A percentile compares a stretch with the other conserved stretches of the same genome.
These are phyloP conservation scores for Piscicola geometra DNA, from an alignment of 2,888 invertebrate species.

Conservation along the genomic window DNA sequence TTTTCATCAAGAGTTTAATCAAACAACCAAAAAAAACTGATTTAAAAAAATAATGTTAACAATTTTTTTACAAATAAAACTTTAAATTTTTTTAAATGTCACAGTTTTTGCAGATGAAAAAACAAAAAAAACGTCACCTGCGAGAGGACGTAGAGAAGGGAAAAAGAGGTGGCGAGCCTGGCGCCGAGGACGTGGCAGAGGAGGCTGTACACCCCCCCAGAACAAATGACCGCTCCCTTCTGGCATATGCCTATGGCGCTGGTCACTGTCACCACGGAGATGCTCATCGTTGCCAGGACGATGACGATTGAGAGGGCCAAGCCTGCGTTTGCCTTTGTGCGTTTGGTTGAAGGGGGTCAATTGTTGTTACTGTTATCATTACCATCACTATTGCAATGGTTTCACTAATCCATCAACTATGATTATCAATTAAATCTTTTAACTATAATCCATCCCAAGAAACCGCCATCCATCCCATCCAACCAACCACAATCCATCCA, in stretches of 20 bases:
- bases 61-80: neutral
- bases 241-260: constrained; percentile 36
- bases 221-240: constrained; percentile 26
- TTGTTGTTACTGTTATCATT: no score
- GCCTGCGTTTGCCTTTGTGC: constrained; percentile 33
- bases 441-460: no score
- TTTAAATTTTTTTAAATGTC: neutral
- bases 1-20: no score
- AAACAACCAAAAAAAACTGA: neutral
- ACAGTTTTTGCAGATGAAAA: neutral
- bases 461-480: no score
- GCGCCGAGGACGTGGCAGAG: constrained; percentile 34
- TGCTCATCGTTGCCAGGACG: constrained; percentile 24
- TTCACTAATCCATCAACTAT: no score
- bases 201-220: constrained; percentile 35
- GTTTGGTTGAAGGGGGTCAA: no score
- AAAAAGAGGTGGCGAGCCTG: constrained; percentile 31
- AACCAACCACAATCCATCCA: no score
- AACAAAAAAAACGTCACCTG: constrained; percentile 23
- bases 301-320: constrained; percentile 26
- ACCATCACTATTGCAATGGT: no score
- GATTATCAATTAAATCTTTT: no score
- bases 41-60: no score
- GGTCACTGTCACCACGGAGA: constrained; percentile 30
- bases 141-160: constrained; percentile 32